These are phyloP conservation scores for Adrianichthys oophorus DNA, from an alignment of 2,797 vertebrate species.

Conservation along the genomic window DNA sequence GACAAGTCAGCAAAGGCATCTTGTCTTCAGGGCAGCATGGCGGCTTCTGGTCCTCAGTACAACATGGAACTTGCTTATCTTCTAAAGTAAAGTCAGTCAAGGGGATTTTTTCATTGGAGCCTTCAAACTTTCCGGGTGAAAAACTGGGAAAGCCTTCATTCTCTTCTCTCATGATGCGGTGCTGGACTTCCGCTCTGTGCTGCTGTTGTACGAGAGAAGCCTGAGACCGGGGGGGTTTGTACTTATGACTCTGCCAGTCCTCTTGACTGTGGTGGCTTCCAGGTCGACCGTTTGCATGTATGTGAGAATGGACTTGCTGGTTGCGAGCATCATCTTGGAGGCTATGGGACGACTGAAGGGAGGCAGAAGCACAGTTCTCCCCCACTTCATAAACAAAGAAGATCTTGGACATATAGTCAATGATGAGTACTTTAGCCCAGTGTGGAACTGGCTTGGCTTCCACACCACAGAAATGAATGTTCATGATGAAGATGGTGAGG, in stretches of 20 bases:
- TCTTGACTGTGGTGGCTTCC: conserved; percentile 27
- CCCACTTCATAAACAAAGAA: conserved; percentile 95
- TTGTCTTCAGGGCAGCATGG: conserved; percentile 67
- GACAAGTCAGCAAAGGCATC: conserved; percentile 62
- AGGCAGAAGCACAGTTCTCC: conserved; percentile 86
- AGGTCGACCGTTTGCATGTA: conserved; percentile 56
- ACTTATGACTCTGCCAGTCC: conserved; percentile 31
- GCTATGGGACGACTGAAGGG: conserved; percentile 51
- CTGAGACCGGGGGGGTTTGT: conserved; percentile 44
- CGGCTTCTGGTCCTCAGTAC: conserved; percentile 39
- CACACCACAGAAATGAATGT: conserved; percentile 94
- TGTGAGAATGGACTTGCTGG: conserved; percentile 30
- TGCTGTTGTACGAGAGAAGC: conserved; percentile 58
- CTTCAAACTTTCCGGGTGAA: conserved; percentile 55
- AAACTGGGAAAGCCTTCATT: conserved; percentile 45
- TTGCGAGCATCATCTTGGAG: conserved; percentile 46
- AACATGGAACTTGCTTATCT: conserved; percentile 44
- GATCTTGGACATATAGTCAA: conserved; percentile 96
- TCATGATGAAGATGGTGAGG: conserved; percentile 98
- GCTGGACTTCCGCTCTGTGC: conserved; percentile 56
- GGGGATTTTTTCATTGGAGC: conserved; percentile 56
- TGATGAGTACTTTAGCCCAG: conserved; percentile 94
- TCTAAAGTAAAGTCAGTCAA: conserved; percentile 63
- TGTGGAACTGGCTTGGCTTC: conserved; percentile 93
- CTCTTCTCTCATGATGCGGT: conserved; percentile 65